Percentiles rank a stretch among this genome's conserved stretches.
Conservation (phyloP, 1,140 invertebrate species). For the Patella vulgata region DNA sequence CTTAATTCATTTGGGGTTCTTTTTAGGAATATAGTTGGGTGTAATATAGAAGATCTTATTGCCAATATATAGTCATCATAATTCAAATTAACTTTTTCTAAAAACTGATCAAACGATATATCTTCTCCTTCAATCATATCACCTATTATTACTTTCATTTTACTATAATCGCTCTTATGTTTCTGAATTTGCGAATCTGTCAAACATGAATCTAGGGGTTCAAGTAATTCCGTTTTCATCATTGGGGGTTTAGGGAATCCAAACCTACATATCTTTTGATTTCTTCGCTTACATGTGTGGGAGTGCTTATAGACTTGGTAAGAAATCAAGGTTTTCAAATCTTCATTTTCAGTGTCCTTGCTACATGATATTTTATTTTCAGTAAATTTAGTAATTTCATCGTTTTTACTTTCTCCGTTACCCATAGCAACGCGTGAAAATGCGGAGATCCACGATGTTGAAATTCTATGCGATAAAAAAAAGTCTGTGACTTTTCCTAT, state of each 20-base stretch:
- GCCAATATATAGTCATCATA: too few relatives aligned
- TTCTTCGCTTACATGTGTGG: slow-evolving; percentile 29
- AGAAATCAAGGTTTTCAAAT: slow-evolving; percentile 12
- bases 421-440: slow-evolving; percentile 65
- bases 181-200: too few relatives aligned
- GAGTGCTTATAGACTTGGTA: slow-evolving; percentile 38
- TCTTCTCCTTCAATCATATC: too few relatives aligned
- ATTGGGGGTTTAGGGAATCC: slow-evolving; percentile 33
- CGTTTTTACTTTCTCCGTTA: slow-evolving; percentile 20
- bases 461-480: slow-evolving; percentile 63
- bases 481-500: too few relatives aligned
- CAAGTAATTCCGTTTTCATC: slow-evolving; percentile 28
- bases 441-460: slow-evolving; percentile 67
- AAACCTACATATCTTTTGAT: slow-evolving; percentile 37
- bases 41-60: too few relatives aligned
- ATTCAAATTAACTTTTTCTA: too few relatives aligned
- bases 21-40: too few relatives aligned
- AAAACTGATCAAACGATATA: too few relatives aligned
- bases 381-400: slow-evolving; percentile 24
- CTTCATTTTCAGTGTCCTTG: background rate
- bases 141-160: too few relatives aligned
- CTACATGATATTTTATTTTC: slow-evolving; percentile 30
- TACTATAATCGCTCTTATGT: too few relatives aligned
- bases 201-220: slow-evolving; percentile 6
- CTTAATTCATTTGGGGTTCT: too few relatives aligned